A percentile compares a stretch with the other conserved stretches of the same genome.
These are phyloP conservation scores for Drosophila pseudotakahashii DNA, from an alignment of 2,888 invertebrate species.

Conservation along the genomic window DNA sequence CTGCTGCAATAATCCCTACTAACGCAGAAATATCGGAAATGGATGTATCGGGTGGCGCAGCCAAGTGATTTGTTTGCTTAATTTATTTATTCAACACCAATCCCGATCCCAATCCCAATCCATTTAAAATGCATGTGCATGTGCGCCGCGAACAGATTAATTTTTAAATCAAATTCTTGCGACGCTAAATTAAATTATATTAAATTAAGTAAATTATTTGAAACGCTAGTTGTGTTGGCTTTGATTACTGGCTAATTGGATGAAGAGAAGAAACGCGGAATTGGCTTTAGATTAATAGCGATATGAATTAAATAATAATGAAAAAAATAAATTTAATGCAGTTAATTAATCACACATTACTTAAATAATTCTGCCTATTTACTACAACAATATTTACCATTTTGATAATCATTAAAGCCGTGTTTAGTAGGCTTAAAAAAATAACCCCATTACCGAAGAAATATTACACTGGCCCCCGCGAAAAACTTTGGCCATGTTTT, in stretches of 20 bases:
- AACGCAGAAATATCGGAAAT: not conserved
- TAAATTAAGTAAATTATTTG: conserved; percentile 40
- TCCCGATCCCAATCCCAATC: not conserved
- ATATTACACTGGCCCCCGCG: no score
- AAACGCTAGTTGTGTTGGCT: not conserved
- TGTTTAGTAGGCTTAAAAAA: not conserved
- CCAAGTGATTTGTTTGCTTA: conserved; percentile 6
- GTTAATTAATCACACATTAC: no score
- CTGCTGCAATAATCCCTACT: conserved; percentile 88
- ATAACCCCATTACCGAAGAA: not conserved
- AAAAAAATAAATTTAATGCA: no score
- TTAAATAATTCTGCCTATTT: not conserved
- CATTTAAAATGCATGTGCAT: conserved; percentile 11
- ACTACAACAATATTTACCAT: not conserved
- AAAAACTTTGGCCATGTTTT: not conserved
- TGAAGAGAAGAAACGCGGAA: not conserved
- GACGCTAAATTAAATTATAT: conserved; percentile 1
- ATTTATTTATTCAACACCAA: conserved; percentile 11
- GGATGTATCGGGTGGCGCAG: not conserved
- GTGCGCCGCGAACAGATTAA: not conserved
- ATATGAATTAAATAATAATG: no score
- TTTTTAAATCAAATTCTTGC: conserved; percentile 1
- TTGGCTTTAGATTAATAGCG: no score
- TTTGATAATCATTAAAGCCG: not conserved
- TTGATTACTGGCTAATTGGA: not conserved